Evolutionary conservation across 23 tunicate species (phyloP), one percentile per base, ranked within the genome.

Genomic region (Pegea sp.): DNA sequence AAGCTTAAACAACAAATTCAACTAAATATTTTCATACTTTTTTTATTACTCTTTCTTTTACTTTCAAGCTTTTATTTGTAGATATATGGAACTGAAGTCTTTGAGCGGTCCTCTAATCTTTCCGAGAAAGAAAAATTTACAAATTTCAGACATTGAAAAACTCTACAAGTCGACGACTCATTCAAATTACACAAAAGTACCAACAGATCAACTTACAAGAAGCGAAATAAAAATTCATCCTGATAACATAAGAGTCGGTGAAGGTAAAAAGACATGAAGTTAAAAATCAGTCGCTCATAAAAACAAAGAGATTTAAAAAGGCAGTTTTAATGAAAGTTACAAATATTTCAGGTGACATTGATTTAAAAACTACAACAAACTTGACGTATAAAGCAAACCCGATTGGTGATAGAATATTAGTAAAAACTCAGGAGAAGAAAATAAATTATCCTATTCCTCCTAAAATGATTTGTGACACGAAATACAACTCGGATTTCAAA

Each of bases 231-330:
- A 38, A 38, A 38, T 38, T 16, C 46, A 38, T 16, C 46, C 46
- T 8, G 46, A 38, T 7, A 84, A 84, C 60, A 84, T 84, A 31
- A 84, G 74, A 74, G 84, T 84, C 21, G 95, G 95, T 13, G 84
- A 84, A 84, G 95, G 95, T 81, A 53, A 62, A 5, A 4, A 7
- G 21, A 50, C n/a, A n/a, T n/a, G n/a, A n/a, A n/a, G n/a, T n/a
- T n/a, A n/a, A n/a, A n/a, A n/a, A n/a, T n/a, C n/a, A n/a, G n/a
- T n/a, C n/a, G n/a, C n/a, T n/a, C n/a, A n/a, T n/a, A n/a, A n/a
- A n/a, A n/a, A n/a, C n/a, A n/a, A n/a, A n/a, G n/a, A n/a, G n/a
- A n/a, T n/a, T n/a, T n/a, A n/a, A n/a, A n/a, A n/a, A n/a, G n/a
- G n/a, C n/a, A n/a, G n/a, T n/a, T n/a, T n/a, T n/a, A n/a, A n/a